These are phyloP conservation scores for Cataglyphis albicans DNA, from an alignment of 2,888 invertebrate species.

Conservation along the genomic window DNA sequence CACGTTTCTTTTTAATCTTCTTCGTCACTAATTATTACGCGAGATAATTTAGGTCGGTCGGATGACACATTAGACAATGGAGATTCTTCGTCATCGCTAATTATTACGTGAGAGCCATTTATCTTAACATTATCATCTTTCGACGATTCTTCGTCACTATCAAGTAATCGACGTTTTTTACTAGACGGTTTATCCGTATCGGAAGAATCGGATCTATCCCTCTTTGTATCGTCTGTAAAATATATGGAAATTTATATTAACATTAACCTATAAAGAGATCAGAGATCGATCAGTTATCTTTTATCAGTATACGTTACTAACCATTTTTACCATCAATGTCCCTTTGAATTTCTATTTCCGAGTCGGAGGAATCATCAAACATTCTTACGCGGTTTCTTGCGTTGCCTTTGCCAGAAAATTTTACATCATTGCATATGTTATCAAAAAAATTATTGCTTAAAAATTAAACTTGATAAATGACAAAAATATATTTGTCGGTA, in stretches of 20 bases:
- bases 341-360: conserved; percentile 68
- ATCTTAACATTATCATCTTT: conserved; percentile 22
- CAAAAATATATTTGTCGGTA: conserved; percentile 53
- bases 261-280: not conserved
- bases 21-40: conserved; percentile 77
- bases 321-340: conserved; percentile 36
- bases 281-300: conserved; percentile 1
- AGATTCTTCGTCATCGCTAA: conserved; percentile 68
- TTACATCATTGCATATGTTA: not conserved
- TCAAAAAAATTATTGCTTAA: not conserved
- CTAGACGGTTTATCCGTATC: conserved; percentile 74
- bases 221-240: conserved; percentile 75
- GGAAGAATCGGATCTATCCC: conserved; percentile 76
- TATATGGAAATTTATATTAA: not conserved
- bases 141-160: conserved; percentile 79
- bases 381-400: conserved; percentile 62
- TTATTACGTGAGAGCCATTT: conserved; percentile 55
- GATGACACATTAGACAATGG: conserved; percentile 37
- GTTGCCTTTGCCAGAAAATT: not conserved
- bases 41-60: conserved; percentile 67
- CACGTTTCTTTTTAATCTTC: conserved; percentile 74
- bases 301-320: conserved; percentile 39
- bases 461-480: conserved; percentile 14
- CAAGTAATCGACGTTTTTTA: conserved; percentile 82
- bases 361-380: conserved; percentile 73